Conservation (phyloP, 2,113 vertebrate species). For the Phylloscopus trochilus region DNA sequence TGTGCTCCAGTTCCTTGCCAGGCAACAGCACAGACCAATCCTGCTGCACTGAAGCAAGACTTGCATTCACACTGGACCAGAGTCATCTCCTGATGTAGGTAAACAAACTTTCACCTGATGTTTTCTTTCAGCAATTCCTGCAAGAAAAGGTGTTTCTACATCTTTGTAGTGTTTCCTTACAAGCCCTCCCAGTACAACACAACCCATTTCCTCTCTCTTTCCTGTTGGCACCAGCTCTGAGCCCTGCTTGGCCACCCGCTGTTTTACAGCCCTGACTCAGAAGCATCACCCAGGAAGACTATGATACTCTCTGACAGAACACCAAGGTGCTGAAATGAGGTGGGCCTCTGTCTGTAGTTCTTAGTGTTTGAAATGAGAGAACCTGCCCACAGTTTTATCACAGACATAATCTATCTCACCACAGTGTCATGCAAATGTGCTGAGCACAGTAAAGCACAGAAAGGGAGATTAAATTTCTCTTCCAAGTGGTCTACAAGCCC, state of each 20-base stretch:
- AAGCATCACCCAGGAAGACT: neutral
- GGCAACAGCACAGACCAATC: neutral
- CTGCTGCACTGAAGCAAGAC: neutral
- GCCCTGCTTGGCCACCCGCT: neutral
- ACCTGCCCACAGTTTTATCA: neutral
- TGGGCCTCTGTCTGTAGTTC: neutral
- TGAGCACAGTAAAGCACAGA: neutral
- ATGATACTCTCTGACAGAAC: neutral
- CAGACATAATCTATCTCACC: neutral
- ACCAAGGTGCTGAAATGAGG: neutral
- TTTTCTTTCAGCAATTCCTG: neutral
- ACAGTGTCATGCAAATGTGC: neutral
- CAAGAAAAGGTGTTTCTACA: neutral
- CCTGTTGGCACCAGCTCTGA: neutral
- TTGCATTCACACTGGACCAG: neutral
- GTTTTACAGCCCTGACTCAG: neutral
- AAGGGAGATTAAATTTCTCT: conserved; percentile 5
- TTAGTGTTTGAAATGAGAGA: neutral
- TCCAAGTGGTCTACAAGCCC: conserved; percentile 1
- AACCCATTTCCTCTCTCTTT: neutral
- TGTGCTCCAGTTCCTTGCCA: neutral
- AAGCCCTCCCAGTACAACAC: neutral
- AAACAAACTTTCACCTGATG: neutral
- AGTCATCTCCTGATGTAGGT: neutral
- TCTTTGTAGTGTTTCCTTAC: neutral